Base-by-base conservation (phyloP, 1,140 invertebrate species). In the Magallana angulata region DNA sequence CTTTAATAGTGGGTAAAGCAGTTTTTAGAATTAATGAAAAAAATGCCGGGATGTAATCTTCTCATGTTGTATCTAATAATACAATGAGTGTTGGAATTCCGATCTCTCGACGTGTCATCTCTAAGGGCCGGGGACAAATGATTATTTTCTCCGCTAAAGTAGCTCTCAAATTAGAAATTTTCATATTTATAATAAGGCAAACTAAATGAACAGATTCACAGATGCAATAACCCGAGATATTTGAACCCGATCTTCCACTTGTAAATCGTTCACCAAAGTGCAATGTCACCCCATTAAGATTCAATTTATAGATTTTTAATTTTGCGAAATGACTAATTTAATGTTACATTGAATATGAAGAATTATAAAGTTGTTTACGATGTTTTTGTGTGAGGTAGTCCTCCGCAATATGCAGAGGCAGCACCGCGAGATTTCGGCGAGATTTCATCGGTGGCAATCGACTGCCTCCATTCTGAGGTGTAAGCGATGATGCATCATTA, bases 11-110 rank as follows among this genome's bases (percentile, higher is more conserved):
- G 18, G 8, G 68, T 76, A 76, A 24, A 64, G 6, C 68, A 30
- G 9, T 36, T 76, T 76, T 76, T 76, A 76, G 11, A 76, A 76
- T 76, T 76, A 12, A 76, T 64, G 36, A 64, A n/a, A 64, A 16
- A n/a, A 48, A 48, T 64, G 16, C 16, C 60, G 24, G 68, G 12
- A 30, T 30, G 68, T 76, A 76, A 76, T 76, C 68, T 36, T 30
- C 36, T 36, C 68, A 36, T 76, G 68, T 76, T 76, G 68, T 76
- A 76, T 76, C 68, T 76, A 76, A 76, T 76, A 76, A 76, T 76
- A 76, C 68, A 76, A 30, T 76, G 24, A 36, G 24, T 30, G 8
- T 18, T 30, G 24, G 68, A 76, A 76, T 76, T 76, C 68, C 24
- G 24, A 76, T 76, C 68, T 76, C 24, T 76, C 18, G 36, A 24